phyloP scores from a whole-genome alignment of 2,797 vertebrate genomes.

The Oreortyx pictus region DNA sequence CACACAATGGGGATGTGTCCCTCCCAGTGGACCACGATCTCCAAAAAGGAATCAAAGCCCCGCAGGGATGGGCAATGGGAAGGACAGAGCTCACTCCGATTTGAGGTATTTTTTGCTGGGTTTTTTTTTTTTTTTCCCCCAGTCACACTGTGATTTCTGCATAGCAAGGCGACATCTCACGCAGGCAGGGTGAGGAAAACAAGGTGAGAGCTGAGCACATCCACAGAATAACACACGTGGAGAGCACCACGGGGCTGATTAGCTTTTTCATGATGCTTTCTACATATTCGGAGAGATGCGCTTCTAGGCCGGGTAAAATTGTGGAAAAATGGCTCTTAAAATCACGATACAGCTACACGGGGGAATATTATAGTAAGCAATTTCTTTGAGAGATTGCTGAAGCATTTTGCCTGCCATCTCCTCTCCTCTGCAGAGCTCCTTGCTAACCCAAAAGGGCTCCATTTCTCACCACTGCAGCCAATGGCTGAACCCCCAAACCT shows the following conservation, averaged over 20 bases:
- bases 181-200: neutral
- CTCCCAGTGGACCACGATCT: too few species aligned
- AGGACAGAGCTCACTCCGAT: neutral
- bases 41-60: neutral
- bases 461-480: rapidly evolving
- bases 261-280: neutral
- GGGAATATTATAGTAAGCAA: neutral
- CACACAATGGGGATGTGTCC: too few species aligned
- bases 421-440: neutral
- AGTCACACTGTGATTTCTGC: neutral
- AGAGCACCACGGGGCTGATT: neutral
- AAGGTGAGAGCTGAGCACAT: neutral
- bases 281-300: neutral
- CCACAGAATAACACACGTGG: neutral
- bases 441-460: neutral
- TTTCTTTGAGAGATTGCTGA: constrained; percentile 4
- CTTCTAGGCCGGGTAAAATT: neutral
- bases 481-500: rapidly evolving
- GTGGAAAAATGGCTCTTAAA: constrained; percentile 7
- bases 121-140: neutral
- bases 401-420: neutral
- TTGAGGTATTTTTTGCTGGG: neutral
- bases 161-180: neutral
- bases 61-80: neutral
- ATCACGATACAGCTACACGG: neutral